phyloP scores from a whole-genome alignment of 2,113 vertebrate species.

The Callithrix jacchus region DNA sequence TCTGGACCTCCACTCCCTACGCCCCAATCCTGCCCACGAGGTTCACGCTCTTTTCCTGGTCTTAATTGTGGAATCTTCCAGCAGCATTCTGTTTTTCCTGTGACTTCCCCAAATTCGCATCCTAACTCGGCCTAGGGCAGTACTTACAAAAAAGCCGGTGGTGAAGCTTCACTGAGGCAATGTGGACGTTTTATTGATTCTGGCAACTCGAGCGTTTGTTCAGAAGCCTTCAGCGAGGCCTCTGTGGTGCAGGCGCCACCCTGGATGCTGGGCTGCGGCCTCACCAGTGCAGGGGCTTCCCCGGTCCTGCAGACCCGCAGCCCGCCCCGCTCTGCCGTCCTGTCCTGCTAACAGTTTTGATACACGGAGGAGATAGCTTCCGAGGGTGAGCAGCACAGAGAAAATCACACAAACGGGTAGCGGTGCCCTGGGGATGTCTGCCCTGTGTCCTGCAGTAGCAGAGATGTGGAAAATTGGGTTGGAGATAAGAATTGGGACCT shows the following conservation, averaged over 20 bases:
- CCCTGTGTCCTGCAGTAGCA: background rate
- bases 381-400: background rate
- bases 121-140: no score
- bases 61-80: background rate
- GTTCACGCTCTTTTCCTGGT: no score
- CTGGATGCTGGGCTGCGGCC: background rate
- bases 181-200: background rate
- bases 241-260: background rate
- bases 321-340: no score
- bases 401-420: no score
- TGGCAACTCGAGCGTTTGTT: background rate
- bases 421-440: background rate
- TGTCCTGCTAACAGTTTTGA: background rate
- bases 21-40: background rate
- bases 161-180: background rate
- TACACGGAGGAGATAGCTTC: background rate
- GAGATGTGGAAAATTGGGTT: background rate
- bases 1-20: no score
- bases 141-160: background rate
- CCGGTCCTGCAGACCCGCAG: no score
- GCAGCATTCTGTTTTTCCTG: background rate
- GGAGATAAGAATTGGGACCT: background rate
- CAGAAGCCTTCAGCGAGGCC: background rate
- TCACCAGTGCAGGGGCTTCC: no score
- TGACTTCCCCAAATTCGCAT: background rate